Evolutionary conservation across 2,888 invertebrate genomes (phyloP), one percentile per base, ranked within the genome.

Genomic region (Diarsia rubi): DNA sequence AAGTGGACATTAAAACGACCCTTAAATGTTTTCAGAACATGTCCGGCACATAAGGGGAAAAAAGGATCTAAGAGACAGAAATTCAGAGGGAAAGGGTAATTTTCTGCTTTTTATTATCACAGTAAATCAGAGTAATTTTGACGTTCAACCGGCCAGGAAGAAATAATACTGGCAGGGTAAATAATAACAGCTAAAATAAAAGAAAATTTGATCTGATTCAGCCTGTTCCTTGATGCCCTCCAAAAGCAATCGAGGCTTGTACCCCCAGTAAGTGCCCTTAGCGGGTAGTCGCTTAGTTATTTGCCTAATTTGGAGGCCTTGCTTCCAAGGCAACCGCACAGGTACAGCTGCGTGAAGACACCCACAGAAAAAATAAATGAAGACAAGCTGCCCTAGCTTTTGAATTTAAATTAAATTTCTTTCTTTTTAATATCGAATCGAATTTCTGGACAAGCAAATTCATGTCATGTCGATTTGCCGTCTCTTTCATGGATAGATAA

Each of bases 31-130:
- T 89, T 83, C 86, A 92, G 92, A 78, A 91, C 88, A 77, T 84
- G 87, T 73, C 89, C 90, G 14, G 91, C 88, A 9, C 75, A 81
- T 76, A 89, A 75, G 82, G 85, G 82, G 21, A 87, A 81, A 73
- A 78, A 75, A 68, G 64, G 67, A 27, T n/a, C 47, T 63, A 81
- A 63, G 59, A 85, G 74, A 68, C 57, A 54, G 66, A 85, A 65
- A 62, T 16, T 0, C 16, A 62, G 4, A 42, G 62, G 16, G 12
- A 62, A 31, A 81, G 76, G 90, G 89, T 89, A 84, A 77, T 59
- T 69, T 64, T 27, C n/a, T 27, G 24, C 44, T 31, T 37, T 60
- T n/a, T 62, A 42, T 11, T 42, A 42, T n/a, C 42, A 62, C n/a
- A 12, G 6, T 5, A 60, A 11, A 11, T 5, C 12, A 60, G 8